phyloP scores from a whole-genome alignment of 2,888 invertebrate species.

The Liopterus haemorrhoidalis region DNA sequence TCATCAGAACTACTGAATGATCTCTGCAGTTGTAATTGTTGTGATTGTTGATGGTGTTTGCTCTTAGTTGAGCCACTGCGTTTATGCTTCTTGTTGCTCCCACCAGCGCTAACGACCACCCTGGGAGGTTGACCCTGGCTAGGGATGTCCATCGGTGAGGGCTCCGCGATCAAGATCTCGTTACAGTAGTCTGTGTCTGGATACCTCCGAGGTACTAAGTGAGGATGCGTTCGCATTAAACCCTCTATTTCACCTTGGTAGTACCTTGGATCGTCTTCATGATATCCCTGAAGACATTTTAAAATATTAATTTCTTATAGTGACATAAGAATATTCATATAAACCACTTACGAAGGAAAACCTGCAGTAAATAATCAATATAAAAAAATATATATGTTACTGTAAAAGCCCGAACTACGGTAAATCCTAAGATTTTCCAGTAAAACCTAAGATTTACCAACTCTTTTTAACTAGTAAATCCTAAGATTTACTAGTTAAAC shows the following conservation, averaged over 20 bases:
- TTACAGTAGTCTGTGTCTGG: conserved; percentile 24
- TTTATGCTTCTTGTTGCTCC: conserved; percentile 49
- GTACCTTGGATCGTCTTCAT: conserved; percentile 60
- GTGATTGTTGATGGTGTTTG: conserved; percentile 36
- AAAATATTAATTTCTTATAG: background rate
- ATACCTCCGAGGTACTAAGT: conserved; percentile 62
- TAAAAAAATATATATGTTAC: no score
- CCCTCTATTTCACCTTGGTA: conserved; percentile 71
- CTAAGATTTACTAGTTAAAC: no score
- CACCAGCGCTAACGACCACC: conserved; percentile 35
- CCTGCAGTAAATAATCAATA: no score
- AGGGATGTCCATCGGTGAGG: conserved; percentile 44
- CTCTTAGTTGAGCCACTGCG: conserved; percentile 44
- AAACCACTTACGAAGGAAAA: no score
- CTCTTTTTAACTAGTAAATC: no score
- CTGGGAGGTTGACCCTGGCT: conserved; percentile 34
- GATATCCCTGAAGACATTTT: conserved; percentile 45
- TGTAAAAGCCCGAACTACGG: no score
- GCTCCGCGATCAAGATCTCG: conserved; percentile 42
- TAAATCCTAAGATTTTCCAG: no score
- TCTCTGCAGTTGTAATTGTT: conserved; percentile 44
- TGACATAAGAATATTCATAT: no score
- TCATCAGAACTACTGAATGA: conserved; percentile 84
- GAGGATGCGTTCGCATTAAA: conserved; percentile 72
- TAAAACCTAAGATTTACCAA: no score